Evolutionary conservation across 2,797 vertebrate species (phyloP), one percentile per base, ranked within the genome.

Genomic region (Telmatherina bonti): DNA sequence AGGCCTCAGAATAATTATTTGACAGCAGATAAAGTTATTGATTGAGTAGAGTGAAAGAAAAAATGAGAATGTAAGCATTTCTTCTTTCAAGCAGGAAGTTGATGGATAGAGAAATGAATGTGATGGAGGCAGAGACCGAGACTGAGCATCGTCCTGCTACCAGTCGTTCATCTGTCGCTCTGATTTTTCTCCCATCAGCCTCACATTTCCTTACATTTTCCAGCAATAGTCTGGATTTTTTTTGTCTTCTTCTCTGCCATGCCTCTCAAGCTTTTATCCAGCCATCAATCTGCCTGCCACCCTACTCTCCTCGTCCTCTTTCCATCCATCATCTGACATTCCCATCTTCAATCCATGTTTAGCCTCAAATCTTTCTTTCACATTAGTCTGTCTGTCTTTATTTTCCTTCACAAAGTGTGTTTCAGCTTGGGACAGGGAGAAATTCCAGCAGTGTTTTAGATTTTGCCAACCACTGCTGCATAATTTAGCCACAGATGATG

Each of bases 91-190:
- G 79, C 78, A 83, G 81, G 86, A 85, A 82, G 74, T 77, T 89
- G 86, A 90, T 87, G 74, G 77, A 90, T 87, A 74, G 68, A 35
- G 68, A 47, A 58, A 70, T n/a, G 58, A 73, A 53, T 67, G 47
- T 1, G 43, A 36, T 59, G 66, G 41, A 8, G 70, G 47, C 78
- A 77, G 64, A 78, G 82, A 82, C 49, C 24, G 71, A 84, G 82
- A 82, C 49, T 27, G 71, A 84, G 62, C 24, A 8, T 29, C 47
- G 47, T 72, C 73, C 62, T 31, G 6, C 47, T 20, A 51, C 65
- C 59, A 45, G 29, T 41, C 56, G 12, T 67, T 67, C 30, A 26
- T 71, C 52, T 29, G 47, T 74, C 31, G 78, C 59, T 41, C 5
- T 43, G n/a, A 1, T 20, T 68, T 68, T 61, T 38, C 10, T 61